Percentiles rank a stretch among this genome's conserved stretches.
Evolutionary conservation across 2,888 invertebrate species (phyloP).

Genomic region (Chloroclystis v-ata): DNA sequence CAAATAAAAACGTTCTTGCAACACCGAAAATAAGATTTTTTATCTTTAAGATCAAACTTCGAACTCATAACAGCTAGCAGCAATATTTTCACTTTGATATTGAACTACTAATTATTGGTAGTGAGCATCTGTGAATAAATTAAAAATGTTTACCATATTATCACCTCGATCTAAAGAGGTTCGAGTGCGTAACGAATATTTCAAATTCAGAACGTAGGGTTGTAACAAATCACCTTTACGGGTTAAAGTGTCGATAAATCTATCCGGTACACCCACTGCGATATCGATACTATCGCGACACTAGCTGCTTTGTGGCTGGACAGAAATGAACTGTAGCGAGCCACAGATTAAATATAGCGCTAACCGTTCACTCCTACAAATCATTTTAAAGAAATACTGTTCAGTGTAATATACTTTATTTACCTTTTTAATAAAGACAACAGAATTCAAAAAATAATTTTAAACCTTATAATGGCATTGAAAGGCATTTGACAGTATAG

Average conservation of each 20-base stretch:
- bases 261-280: conserved; percentile 60
- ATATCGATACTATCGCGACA: conserved; percentile 55
- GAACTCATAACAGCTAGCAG: background rate
- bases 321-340: conserved; percentile 55
- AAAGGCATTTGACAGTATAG: no score
- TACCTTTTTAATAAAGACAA: background rate
- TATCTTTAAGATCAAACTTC: no score
- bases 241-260: conserved; percentile 65
- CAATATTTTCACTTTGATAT: background rate
- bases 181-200: conserved; percentile 33
- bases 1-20: no score
- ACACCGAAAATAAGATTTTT: no score
- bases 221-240: conserved; percentile 66
- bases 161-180: conserved; percentile 23
- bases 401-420: background rate
- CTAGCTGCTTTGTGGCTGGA: conserved; percentile 53
- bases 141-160: conserved; percentile 13
- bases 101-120: conserved; percentile 1
- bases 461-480: no score
- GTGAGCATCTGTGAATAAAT: conserved; percentile 6
- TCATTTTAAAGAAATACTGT: background rate
- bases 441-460: no score
- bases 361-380: background rate
- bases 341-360: conserved; percentile 4
- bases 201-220: conserved; percentile 39